A percentile compares a stretch with the other conserved stretches of the same genome.
phyloP scores from a whole-genome alignment of 2,888 invertebrate genomes.

The Hirtodrosophila cameraria region DNA sequence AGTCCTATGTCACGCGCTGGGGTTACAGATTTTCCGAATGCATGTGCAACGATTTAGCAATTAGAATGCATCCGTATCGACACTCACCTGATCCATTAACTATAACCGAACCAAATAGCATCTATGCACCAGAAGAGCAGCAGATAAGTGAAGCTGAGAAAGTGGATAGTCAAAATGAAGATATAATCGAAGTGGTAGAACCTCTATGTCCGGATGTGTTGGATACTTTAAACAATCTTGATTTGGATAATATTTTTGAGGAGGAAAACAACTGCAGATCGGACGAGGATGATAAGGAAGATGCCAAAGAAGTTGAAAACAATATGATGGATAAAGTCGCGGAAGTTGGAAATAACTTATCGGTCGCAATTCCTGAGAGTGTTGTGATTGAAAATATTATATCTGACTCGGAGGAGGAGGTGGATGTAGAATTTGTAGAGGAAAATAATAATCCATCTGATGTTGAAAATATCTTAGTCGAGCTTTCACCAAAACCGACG shows the following conservation, averaged over 20 bases:
- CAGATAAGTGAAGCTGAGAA: not conserved
- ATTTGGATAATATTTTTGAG: constrained; percentile 22
- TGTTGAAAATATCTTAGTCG: too few relatives aligned
- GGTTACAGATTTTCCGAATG: constrained; percentile 29
- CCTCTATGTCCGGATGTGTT: not conserved
- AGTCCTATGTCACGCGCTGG: constrained; percentile 41
- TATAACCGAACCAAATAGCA: not conserved
- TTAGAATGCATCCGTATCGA: constrained; percentile 19
- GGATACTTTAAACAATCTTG: constrained; percentile 18
- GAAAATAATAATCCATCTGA: too few relatives aligned
- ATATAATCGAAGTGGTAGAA: not conserved
- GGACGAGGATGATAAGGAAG: not conserved
- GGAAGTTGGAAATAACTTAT: too few relatives aligned
- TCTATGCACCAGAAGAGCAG: not conserved
- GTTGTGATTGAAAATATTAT: too few relatives aligned
- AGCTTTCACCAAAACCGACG: too few relatives aligned
- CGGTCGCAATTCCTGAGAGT: too few relatives aligned
- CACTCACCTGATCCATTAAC: constrained; percentile 16
- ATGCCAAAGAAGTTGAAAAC: too few relatives aligned
- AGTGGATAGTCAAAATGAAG: too few relatives aligned
- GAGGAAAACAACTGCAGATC: not conserved
- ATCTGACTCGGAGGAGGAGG: too few relatives aligned
- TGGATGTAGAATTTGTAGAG: too few relatives aligned
- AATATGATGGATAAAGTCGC: too few relatives aligned
- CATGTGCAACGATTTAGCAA: constrained; percentile 38